These are phyloP conservation scores for Buteo buteo DNA, from an alignment of 2,113 vertebrate genomes.

Conservation along the genomic window DNA sequence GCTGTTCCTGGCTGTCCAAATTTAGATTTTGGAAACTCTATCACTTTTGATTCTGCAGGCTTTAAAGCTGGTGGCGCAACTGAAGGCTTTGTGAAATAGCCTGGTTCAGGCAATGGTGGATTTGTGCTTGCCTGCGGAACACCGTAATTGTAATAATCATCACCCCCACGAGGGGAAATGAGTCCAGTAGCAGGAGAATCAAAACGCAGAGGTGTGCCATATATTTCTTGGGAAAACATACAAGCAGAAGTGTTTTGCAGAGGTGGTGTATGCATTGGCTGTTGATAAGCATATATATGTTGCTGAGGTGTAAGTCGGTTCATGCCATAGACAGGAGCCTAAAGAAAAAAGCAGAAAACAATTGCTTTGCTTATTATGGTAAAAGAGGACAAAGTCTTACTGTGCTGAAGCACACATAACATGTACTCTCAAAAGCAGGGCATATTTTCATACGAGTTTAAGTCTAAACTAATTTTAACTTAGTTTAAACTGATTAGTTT, in stretches of 20 bases:
- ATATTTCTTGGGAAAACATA: conserved; percentile 91
- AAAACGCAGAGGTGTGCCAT: conserved; percentile 84
- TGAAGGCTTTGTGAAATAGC: conserved; percentile 93
- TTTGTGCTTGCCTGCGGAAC: conserved; percentile 85
- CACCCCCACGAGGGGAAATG: conserved; percentile 86
- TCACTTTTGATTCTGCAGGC: conserved; percentile 76
- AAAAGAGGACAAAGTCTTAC: not conserved
- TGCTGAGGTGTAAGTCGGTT: conserved; percentile 90
- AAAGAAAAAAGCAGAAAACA: not conserved
- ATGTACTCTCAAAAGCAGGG: not conserved
- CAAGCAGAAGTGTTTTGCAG: conserved; percentile 82
- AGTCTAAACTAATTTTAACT: not conserved
- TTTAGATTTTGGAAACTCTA: conserved; percentile 83
- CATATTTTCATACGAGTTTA: not conserved
- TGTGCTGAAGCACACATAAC: not conserved
- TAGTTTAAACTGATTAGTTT: not conserved
- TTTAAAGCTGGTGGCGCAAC: conserved; percentile 73
- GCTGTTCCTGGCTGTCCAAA: conserved; percentile 77
- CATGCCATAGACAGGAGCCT: conserved; percentile 87
- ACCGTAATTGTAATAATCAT: conserved; percentile 88
- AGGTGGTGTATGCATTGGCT: conserved; percentile 89
- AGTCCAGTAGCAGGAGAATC: conserved; percentile 86
- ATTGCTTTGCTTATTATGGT: not conserved
- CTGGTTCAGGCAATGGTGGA: conserved; percentile 90
- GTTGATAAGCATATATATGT: conserved; percentile 90